phyloP scores from a whole-genome alignment of 2,113 vertebrate genomes.

The Turnix velox region DNA sequence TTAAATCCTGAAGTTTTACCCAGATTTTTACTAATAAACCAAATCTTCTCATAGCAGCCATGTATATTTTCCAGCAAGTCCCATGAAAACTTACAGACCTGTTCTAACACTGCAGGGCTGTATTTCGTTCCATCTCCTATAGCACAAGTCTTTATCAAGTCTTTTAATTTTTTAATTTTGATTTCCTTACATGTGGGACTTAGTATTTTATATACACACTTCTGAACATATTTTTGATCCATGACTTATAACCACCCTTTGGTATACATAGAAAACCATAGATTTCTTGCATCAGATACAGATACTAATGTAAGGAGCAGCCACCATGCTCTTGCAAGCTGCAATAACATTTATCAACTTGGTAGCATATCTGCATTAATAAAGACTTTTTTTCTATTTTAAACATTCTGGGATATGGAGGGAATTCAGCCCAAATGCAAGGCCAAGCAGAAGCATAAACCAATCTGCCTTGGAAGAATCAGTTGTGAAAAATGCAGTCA shows the following conservation, averaged over 20 bases:
- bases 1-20: slow-evolving; percentile 81
- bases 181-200: not conserved
- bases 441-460: not conserved
- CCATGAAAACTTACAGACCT: slow-evolving; percentile 15
- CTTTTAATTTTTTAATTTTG: not conserved
- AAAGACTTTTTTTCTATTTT: not conserved
- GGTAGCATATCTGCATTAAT: not conserved
- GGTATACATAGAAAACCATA: not conserved
- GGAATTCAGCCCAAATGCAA: not conserved
- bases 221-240: not conserved
- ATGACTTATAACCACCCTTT: not conserved
- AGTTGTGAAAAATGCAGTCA: not conserved
- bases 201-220: not conserved
- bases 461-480: not conserved
- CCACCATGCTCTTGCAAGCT: not conserved
- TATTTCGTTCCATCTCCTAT: not conserved
- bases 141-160: no score
- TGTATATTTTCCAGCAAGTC: slow-evolving; percentile 46
- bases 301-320: not conserved
- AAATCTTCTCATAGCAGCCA: slow-evolving; percentile 48
- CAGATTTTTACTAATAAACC: slow-evolving; percentile 75
- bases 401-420: not conserved
- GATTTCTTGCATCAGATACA: not conserved
- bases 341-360: not conserved
- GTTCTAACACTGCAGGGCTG: not conserved